Percentiles rank a stretch among this genome's conserved stretches.
Conservation (phyloP, 2,797 vertebrate species). For the Sphenopsis melanotis region DNA sequence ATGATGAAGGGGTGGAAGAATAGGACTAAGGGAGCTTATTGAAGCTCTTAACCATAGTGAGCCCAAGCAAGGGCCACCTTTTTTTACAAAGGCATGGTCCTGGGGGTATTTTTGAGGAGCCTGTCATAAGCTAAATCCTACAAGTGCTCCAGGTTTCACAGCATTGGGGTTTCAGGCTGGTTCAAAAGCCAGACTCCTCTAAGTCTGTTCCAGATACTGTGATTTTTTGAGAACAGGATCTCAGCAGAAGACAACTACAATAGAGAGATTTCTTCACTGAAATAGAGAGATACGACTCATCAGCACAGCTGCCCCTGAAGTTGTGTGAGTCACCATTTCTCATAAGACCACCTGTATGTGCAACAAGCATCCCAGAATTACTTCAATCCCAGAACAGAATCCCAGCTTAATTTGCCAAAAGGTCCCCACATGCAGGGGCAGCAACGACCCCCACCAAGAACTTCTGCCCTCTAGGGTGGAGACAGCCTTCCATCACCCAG, state of each 20-base stretch:
- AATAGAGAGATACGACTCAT: background rate
- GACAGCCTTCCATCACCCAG: background rate
- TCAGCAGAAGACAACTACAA: background rate
- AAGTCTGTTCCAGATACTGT: background rate
- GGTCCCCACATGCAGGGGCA: background rate
- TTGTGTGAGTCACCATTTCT: background rate
- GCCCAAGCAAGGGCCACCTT: background rate
- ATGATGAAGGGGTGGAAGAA: background rate
- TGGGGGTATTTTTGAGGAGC: background rate
- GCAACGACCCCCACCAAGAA: background rate
- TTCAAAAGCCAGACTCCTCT: background rate
- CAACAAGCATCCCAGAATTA: background rate
- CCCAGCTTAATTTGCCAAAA: background rate
- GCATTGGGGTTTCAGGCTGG: background rate
- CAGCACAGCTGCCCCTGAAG: background rate
- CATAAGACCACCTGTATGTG: background rate
- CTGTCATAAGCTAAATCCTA: background rate
- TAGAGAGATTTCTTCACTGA: background rate
- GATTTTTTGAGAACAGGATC: background rate
- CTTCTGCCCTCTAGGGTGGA: background rate
- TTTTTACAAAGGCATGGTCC: background rate
- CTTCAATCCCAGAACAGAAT: background rate
- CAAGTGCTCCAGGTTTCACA: background rate
- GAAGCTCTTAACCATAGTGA: background rate
- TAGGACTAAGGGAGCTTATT: background rate